These are phyloP conservation scores for Xestia xanthographa DNA, from an alignment of 2,888 invertebrate species.

Conservation along the genomic window DNA sequence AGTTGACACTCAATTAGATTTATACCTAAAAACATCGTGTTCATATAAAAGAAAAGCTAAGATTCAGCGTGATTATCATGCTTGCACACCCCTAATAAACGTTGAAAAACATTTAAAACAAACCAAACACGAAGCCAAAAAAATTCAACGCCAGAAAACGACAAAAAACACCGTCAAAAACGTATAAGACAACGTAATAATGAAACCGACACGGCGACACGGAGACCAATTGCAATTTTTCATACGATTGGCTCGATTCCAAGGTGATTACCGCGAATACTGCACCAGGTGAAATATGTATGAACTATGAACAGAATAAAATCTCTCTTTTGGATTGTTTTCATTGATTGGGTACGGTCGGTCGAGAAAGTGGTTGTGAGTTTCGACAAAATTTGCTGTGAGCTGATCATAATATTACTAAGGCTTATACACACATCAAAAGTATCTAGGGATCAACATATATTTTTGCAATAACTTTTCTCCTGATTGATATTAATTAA, in stretches of 20 bases:
- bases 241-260: conserved; percentile 61
- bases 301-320: conserved; percentile 76
- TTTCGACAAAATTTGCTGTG: neutral
- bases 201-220: conserved; percentile 55
- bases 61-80: neutral
- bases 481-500: no score
- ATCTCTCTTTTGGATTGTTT: conserved; percentile 70
- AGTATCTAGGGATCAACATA: no score
- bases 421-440: no score
- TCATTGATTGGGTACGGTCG: conserved; percentile 70
- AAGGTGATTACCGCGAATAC: conserved; percentile 61
- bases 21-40: neutral
- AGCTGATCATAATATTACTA: neutral
- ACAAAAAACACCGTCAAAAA: conserved; percentile 25
- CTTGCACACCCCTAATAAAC: neutral
- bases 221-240: conserved; percentile 55
- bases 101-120: conserved; percentile 2
- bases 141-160: conserved; percentile 2
- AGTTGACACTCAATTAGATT: neutral
- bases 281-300: conserved; percentile 73
- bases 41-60: neutral
- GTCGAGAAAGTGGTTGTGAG: neutral
- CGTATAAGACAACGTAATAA: conserved; percentile 46
- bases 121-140: conserved; percentile 22
- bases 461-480: no score